Evolutionary conservation across 2,888 invertebrate species (phyloP).

Genomic region (Pollenia angustigena): DNA sequence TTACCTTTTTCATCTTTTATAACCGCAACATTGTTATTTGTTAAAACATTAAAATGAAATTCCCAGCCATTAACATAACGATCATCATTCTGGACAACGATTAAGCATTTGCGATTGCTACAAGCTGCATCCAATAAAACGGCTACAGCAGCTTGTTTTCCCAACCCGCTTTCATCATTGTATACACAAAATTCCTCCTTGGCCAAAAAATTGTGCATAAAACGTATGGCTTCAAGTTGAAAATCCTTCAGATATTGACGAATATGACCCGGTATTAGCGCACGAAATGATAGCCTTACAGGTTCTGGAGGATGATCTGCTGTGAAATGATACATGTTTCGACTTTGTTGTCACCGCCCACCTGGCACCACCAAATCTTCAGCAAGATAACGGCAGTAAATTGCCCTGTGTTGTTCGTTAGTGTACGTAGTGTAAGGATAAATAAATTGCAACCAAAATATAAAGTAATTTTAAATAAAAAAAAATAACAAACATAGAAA

Average conservation of each 20-base stretch:
- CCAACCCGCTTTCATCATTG: conserved; percentile 83
- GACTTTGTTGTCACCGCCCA: neutral
- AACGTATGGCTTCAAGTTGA: conserved; percentile 81
- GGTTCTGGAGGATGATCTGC: conserved; percentile 80
- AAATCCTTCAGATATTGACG: conserved; percentile 81
- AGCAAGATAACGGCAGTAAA: neutral
- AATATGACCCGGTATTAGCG: conserved; percentile 77
- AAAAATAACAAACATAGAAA: conserved; percentile 83
- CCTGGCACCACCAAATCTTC: too few species aligned
- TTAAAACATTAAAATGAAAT: conserved; percentile 81
- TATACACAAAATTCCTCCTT: conserved; percentile 80
- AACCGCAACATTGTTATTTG: conserved; percentile 78
- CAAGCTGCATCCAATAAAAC: conserved; percentile 79
- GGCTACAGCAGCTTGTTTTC: conserved; percentile 79
- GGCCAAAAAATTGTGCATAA: conserved; percentile 80
- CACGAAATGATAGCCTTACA: conserved; percentile 76
- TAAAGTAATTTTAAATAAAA: conserved; percentile 82
- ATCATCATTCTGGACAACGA: conserved; percentile 81
- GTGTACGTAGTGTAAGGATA: conserved; percentile 79
- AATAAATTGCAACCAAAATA: conserved; percentile 82
- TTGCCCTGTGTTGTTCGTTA: conserved; percentile 34
- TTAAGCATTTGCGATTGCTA: conserved; percentile 78
- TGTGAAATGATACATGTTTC: conserved; percentile 81
- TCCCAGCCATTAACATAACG: conserved; percentile 80
- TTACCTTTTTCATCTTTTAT: conserved; percentile 79